phyloP scores from a whole-genome alignment of 92 coral and sea anemone species.

The Isaurus tuberculatus region DNA sequence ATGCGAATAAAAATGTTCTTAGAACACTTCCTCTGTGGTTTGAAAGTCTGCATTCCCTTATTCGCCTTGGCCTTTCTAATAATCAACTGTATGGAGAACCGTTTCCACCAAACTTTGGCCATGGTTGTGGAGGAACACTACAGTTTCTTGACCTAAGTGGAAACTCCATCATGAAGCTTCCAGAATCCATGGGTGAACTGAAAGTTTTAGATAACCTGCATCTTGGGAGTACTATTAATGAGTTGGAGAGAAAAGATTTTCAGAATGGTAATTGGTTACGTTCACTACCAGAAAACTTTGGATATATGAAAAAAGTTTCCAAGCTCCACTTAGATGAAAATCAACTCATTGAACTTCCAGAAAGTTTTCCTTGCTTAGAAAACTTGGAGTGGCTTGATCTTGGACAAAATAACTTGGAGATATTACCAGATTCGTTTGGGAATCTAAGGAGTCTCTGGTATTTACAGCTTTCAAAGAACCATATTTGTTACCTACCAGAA shows the following conservation, averaged over 20 bases:
- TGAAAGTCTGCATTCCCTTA: slow-evolving; percentile 68
- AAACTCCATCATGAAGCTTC: slow-evolving; percentile 77
- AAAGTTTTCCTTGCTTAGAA: slow-evolving; percentile 75
- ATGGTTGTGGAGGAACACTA: slow-evolving; percentile 68
- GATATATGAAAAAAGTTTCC: slow-evolving; percentile 69
- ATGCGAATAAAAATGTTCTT: slow-evolving; percentile 76
- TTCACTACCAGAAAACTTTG: slow-evolving; percentile 81
- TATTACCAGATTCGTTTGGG: slow-evolving; percentile 89
- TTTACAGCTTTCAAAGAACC: slow-evolving; percentile 93
- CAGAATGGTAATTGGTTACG: slow-evolving; percentile 97
- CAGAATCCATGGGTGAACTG: slow-evolving; percentile 86
- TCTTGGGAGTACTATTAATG: slow-evolving; percentile 93
- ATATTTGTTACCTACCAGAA: slow-evolving; percentile 71
- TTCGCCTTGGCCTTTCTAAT: slow-evolving; percentile 75
- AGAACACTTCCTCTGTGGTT: slow-evolving; percentile 87
- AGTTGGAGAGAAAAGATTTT: slow-evolving; percentile 92
- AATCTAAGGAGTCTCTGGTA: slow-evolving; percentile 79
- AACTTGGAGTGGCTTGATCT: slow-evolving; percentile 92
- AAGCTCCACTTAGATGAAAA: slow-evolving; percentile 95
- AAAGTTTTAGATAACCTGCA: slow-evolving; percentile 74
- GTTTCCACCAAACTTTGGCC: slow-evolving; percentile 75
- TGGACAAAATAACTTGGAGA: slow-evolving; percentile 80
- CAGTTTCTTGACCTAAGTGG: slow-evolving; percentile 81
- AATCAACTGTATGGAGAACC: slow-evolving; percentile 78
- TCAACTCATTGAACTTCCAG: slow-evolving; percentile 80